Conservation (phyloP, 2,888 invertebrate species). For the Microctonus brassicae region DNA sequence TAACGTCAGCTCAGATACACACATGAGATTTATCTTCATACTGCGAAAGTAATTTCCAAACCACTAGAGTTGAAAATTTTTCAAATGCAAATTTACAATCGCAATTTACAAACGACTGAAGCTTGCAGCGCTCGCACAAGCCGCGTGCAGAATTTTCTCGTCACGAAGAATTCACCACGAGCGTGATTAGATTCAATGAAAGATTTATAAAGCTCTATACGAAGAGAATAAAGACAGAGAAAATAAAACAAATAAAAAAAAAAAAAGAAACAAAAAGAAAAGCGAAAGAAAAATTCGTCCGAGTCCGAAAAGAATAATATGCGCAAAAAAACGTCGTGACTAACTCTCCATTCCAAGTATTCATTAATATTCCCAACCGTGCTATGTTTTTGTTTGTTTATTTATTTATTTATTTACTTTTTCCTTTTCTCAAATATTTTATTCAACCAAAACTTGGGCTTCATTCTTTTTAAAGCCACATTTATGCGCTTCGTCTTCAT, state of each 20-base stretch:
- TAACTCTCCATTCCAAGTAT: conserved; percentile 35
- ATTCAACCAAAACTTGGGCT: conserved; percentile 4
- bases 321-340: conserved; percentile 25
- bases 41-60: conserved; percentile 17
- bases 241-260: background rate
- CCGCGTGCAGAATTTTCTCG: conserved; percentile 7
- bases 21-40: conserved; percentile 11
- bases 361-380: conserved; percentile 40
- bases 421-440: conserved; percentile 24
- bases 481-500: background rate
- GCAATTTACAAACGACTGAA: conserved; percentile 34
- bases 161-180: background rate
- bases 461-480: background rate
- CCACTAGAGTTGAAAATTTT: conserved; percentile 32
- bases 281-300: background rate
- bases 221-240: conserved; percentile 21
- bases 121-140: conserved; percentile 7
- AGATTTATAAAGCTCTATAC: conserved; percentile 56
- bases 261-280: conserved; percentile 10
- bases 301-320: conserved; percentile 1
- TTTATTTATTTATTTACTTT: conserved; percentile 9
- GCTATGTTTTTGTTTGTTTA: conserved; percentile 25
- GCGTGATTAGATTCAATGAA: conserved; percentile 51
- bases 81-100: conserved; percentile 50
- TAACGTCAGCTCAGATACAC: conserved; percentile 7